Percentiles rank a stretch among this genome's conserved stretches.
phyloP scores from a whole-genome alignment of 2,797 vertebrate species.

The Sebastes miniatus region DNA sequence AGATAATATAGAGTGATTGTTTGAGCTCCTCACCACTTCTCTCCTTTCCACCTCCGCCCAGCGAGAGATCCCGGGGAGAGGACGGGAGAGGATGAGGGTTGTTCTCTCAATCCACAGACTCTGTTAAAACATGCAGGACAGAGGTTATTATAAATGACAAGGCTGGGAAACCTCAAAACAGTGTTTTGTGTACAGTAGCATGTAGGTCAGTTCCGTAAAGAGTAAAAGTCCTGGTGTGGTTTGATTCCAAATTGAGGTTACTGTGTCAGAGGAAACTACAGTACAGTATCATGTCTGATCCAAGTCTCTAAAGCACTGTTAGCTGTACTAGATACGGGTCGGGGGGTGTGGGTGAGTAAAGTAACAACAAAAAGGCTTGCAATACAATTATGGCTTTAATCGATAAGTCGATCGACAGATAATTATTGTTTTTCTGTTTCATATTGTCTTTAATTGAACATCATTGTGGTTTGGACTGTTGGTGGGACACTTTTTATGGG shows the following conservation, averaged over 20 bases:
- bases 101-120: slow-evolving; percentile 97
- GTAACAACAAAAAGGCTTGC: not conserved
- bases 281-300: slow-evolving; percentile 19
- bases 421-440: not conserved
- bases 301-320: slow-evolving; percentile 17
- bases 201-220: slow-evolving; percentile 20
- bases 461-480: not conserved
- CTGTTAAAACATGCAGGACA: slow-evolving; percentile 51
- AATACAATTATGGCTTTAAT: not conserved
- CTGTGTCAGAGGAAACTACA: slow-evolving; percentile 42
- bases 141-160: slow-evolving; percentile 13
- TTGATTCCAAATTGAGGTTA: slow-evolving; percentile 52
- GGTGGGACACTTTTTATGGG: not conserved
- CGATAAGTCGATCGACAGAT: not conserved
- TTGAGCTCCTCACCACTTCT: slow-evolving; percentile 90
- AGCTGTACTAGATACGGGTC: not conserved
- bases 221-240: slow-evolving; percentile 11
- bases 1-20: not conserved
- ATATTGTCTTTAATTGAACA: not conserved
- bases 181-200: not conserved
- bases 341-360: not conserved
- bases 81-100: slow-evolving; percentile 94
- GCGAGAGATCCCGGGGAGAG: slow-evolving; percentile 95
- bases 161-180: not conserved
- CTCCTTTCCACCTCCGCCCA: slow-evolving; percentile 99